A percentile compares a stretch with the other conserved stretches of the same genome.
Conservation (phyloP, 2,888 invertebrate genomes). For the Leucophora obtusa region DNA sequence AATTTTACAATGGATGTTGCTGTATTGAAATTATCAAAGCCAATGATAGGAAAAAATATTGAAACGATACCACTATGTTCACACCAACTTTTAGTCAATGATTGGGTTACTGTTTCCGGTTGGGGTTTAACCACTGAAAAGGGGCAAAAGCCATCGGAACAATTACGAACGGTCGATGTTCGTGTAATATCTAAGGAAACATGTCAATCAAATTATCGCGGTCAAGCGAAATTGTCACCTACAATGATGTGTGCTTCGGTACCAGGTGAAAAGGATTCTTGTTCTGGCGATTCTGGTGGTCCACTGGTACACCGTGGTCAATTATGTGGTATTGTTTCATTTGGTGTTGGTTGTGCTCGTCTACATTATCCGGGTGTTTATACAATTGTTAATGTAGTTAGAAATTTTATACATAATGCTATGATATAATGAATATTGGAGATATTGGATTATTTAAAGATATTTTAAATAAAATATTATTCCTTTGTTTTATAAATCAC, state of each 20-base stretch:
- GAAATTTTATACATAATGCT: not conserved
- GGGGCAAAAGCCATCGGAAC: conserved; percentile 61
- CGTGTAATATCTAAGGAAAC: conserved; percentile 56
- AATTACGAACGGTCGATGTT: conserved; percentile 70
- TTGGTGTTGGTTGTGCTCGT: not conserved
- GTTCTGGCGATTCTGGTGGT: conserved; percentile 76
- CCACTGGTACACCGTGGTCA: not conserved
- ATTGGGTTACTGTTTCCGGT: conserved; percentile 70
- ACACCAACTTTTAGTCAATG: conserved; percentile 60
- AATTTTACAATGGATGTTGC: conserved; percentile 72
- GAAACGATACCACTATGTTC: conserved; percentile 69
- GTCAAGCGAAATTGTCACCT: conserved; percentile 65
- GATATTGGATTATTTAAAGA: no score
- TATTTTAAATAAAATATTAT: no score
- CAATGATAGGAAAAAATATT: conserved; percentile 68
- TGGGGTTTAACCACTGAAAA: conserved; percentile 71
- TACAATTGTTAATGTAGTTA: not conserved
- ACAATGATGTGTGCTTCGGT: conserved; percentile 74
- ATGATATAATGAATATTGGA: no score
- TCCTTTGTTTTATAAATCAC: no score
- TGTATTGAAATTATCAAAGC: conserved; percentile 68
- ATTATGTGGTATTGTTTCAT: not conserved
- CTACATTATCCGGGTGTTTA: not conserved
- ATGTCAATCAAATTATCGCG: not conserved
- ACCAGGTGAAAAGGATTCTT: conserved; percentile 71